Evolutionary conservation across 1,140 invertebrate genomes (phyloP), one percentile per base, ranked within the genome.

Genomic region (Vollenhovia emeryi): DNA sequence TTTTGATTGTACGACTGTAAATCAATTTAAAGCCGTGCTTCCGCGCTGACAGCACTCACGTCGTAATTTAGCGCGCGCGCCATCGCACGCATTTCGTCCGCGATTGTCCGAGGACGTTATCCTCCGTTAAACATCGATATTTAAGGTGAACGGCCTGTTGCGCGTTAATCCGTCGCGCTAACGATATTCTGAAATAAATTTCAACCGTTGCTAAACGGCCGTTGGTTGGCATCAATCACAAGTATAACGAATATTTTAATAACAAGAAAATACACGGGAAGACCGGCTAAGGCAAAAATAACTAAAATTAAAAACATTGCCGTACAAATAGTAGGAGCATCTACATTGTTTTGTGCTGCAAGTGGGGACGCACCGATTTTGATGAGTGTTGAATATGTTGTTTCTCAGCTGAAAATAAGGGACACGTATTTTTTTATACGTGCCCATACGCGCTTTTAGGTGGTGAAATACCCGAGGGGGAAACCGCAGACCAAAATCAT

Each of bases 1-100:
- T 84, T 84, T 84, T 84, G 83, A 84, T 84, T 84, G 75, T 78
- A 45, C 30, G 60, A 80, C 74, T 84, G 59, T 55, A 80, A 84
- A 84, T 84, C 83, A 80, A 62, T 79, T 84, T 84, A 79, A 76
- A 84, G 59, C 73, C 36, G 36, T 33, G 50, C 36, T 21, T 73
- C 66, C 64, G n/a, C 27, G 6, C 33, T 27, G 64, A 80, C 62
- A 21, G 33, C 64, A 33, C 33, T 55, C 36, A 18, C 36, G 4
- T 24, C 27, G 8, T 73, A 82, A 73, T 82, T 82, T 57, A 30
- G 66, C 64, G 18, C 40, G 18, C 40, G 66, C 15, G 30, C 66
- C 36, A 36, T 55, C 64, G 24, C 64, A n/a, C 24, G 27, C 78
- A 73, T 73, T 80, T 71, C 64, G 36, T 57, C 9, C 13, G 48